Conservation (phyloP, 1,140 invertebrate genomes). For the Planococcus citri region DNA sequence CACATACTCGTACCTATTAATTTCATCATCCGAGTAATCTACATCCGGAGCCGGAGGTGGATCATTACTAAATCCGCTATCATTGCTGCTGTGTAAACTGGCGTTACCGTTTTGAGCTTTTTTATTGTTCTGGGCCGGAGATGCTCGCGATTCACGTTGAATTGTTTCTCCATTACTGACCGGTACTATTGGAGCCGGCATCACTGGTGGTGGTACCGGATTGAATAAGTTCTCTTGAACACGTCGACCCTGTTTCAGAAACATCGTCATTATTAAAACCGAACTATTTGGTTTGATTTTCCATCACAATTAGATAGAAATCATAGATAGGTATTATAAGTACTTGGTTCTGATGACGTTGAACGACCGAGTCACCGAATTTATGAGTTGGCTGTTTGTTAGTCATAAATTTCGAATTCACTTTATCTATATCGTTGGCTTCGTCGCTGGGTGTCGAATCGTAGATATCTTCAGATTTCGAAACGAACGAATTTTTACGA, state of each 20-base stretch:
- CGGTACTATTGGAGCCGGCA: constrained; percentile 29
- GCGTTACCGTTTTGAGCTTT: constrained; percentile 42
- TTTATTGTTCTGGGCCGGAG: background rate
- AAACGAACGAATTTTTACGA: background rate
- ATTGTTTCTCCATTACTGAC: constrained; percentile 20
- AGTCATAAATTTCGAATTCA: constrained; percentile 2
- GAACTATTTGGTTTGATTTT: no score
- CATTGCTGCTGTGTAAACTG: constrained; percentile 76
- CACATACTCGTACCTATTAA: constrained; percentile 43
- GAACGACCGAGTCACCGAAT: constrained; percentile 2
- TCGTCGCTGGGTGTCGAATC: background rate
- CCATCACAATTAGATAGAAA: no score
- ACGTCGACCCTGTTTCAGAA: background rate
- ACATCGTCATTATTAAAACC: background rate
- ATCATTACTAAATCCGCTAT: constrained; percentile 81
- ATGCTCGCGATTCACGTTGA: background rate
- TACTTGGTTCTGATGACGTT: constrained; percentile 14
- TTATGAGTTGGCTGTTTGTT: constrained; percentile 11
- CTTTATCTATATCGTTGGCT: background rate
- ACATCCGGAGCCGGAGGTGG: constrained; percentile 75
- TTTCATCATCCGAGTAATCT: constrained; percentile 80
- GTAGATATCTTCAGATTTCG: background rate
- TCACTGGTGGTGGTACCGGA: constrained; percentile 25
- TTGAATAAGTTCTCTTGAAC: constrained; percentile 14
- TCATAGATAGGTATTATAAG: background rate